Conservation (phyloP, 2,113 vertebrate species). For the Corythoichthys haematopterus region DNA sequence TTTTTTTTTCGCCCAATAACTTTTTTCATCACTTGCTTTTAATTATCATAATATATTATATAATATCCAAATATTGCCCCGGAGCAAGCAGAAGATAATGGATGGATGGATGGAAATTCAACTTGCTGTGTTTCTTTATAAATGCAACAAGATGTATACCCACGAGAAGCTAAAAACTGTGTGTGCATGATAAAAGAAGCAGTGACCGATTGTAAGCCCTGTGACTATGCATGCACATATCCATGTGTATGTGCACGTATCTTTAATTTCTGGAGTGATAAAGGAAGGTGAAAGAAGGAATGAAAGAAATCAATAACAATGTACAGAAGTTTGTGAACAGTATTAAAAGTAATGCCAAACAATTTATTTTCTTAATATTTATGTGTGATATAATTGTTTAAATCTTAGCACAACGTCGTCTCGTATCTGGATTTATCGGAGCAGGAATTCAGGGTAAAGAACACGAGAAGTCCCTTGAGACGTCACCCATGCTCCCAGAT, state of each 20-base stretch:
- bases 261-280: slow-evolving; percentile 7
- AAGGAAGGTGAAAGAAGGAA: neutral
- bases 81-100: no score
- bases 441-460: slow-evolving; percentile 87
- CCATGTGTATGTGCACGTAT: slow-evolving; percentile 12
- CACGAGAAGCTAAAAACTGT: neutral
- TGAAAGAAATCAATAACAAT: slow-evolving; percentile 8
- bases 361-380: neutral
- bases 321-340: neutral
- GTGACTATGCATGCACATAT: neutral
- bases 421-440: slow-evolving; percentile 77
- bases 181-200: neutral
- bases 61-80: neutral
- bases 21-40: neutral
- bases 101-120: neutral
- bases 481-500: slow-evolving; percentile 84
- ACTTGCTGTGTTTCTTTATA: neutral
- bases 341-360: neutral
- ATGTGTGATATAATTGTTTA: neutral
- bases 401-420: slow-evolving; percentile 5
- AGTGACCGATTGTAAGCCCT: neutral
- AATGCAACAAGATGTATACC: neutral
- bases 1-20: neutral
- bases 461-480: slow-evolving; percentile 83
- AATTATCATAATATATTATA: neutral